Base-by-base conservation (phyloP, 2,797 vertebrate species). In the Sphaeramia orbicularis region DNA sequence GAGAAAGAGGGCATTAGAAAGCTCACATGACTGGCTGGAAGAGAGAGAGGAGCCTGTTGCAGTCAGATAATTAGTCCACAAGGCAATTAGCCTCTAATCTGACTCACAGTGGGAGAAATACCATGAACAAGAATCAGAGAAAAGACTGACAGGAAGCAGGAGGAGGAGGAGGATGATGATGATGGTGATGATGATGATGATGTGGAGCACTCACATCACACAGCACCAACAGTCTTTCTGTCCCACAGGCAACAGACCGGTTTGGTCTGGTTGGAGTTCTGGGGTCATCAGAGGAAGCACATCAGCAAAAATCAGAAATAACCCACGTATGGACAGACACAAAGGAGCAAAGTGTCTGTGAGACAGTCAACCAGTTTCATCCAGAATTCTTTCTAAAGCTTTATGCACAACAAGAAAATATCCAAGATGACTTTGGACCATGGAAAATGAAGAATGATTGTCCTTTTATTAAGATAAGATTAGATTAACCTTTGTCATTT, bases 41-140 rank as follows among this genome's bases (percentile, higher is more conserved):
- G 86, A 83, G 72, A 53, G 79, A 82, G 71, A 83, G 15, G 52
- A 83, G 78, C 72, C 79, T 85, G 85, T 73, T 87, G 79, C 65
- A 51, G 70, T 76, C 83, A 78, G 79, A 91, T 91, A 91, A 94
- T 92, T 90, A 91, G 89, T 78, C 83, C 76, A 81, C 84, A 83
- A 65, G 71, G 69, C 72, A 83, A 86, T 91, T 81, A 86, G 77
- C 51, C 71, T 81, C 73, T 75, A 81, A 88, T 87, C 68, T 83
- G 69, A 83, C 73, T 77, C 79, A 64, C 65, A 71, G 65, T 80
- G 72, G 59, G 60, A 82, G 58, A 77, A 75, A 74, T 14, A 58
- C 37, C 54, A 60, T 77, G 42, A 64, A 51, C 51, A 38, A 74
- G 57, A 68, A 44, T 64, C 54, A 9, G 60, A 55, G 44, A 50